Conservation (phyloP, 2,113 vertebrate genomes). For the Sapayoa aenigma region DNA sequence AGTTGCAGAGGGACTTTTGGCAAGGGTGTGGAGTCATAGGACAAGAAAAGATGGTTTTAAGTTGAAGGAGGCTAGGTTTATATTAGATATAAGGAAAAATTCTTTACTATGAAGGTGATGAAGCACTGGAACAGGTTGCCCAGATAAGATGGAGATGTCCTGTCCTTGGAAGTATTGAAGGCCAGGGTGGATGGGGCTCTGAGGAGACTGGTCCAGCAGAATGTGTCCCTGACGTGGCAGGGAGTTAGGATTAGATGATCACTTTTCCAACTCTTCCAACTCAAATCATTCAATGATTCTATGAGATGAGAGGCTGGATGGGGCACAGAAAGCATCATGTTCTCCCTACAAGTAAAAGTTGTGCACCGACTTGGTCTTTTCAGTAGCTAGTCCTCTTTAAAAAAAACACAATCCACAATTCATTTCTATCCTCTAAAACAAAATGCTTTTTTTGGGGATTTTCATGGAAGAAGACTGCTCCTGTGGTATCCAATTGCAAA, state of each 20-base stretch:
- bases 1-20: background rate
- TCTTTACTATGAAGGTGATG: background rate
- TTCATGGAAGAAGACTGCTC: background rate
- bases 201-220: background rate
- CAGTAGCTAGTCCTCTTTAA: background rate
- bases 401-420: background rate
- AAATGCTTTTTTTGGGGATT: background rate
- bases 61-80: background rate
- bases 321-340: background rate
- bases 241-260: background rate
- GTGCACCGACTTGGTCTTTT: background rate
- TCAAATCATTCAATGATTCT: background rate
- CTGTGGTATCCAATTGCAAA: background rate
- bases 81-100: background rate
- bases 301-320: background rate
- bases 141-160: background rate
- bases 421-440: background rate
- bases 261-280: background rate
- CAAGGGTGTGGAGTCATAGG: background rate
- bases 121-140: background rate
- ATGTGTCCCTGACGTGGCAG: background rate
- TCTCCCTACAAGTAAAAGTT: background rate
- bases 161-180: background rate
- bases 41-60: background rate
- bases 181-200: background rate